These are phyloP conservation scores for Sander vitreus DNA, from an alignment of 2,113 vertebrate species.

Conservation along the genomic window DNA sequence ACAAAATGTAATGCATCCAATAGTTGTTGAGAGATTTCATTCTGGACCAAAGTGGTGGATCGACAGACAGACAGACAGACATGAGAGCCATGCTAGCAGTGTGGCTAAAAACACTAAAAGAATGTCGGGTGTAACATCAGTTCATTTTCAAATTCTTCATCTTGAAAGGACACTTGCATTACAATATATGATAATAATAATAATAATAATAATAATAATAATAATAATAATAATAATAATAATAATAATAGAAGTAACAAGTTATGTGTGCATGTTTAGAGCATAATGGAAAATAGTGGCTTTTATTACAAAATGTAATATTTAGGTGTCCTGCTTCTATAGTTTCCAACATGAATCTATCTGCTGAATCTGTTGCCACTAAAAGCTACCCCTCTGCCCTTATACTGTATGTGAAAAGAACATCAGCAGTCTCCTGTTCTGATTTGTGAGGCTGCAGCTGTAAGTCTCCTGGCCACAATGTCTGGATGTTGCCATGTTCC, in stretches of 20 bases:
- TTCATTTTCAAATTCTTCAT: not conserved
- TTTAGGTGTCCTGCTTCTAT: not conserved
- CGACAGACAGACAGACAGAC: not conserved
- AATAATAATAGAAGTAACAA: not conserved
- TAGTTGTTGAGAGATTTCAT: not conserved
- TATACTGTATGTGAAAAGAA: not conserved
- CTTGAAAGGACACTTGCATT: not conserved
- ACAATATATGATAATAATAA: not conserved
- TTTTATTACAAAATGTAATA: not conserved
- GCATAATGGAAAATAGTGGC: not conserved
- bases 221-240: too few species aligned
- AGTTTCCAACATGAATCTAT: not conserved
- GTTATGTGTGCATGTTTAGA: not conserved
- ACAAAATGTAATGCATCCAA: not conserved
- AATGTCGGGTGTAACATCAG: not conserved
- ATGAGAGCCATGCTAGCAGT: not conserved
- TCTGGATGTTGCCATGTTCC: slow-evolving; percentile 27
- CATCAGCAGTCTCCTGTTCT: slow-evolving; percentile 10
- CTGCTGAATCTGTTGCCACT: slow-evolving; percentile 8
- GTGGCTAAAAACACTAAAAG: not conserved
- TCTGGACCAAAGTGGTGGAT: not conserved
- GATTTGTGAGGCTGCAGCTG: slow-evolving; percentile 20
- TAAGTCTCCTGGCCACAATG: slow-evolving; percentile 4
- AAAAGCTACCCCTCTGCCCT: not conserved
- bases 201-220: too few species aligned